These are phyloP conservation scores for Tipula lateralis DNA, from an alignment of 2,888 invertebrate genomes.

Conservation along the genomic window DNA sequence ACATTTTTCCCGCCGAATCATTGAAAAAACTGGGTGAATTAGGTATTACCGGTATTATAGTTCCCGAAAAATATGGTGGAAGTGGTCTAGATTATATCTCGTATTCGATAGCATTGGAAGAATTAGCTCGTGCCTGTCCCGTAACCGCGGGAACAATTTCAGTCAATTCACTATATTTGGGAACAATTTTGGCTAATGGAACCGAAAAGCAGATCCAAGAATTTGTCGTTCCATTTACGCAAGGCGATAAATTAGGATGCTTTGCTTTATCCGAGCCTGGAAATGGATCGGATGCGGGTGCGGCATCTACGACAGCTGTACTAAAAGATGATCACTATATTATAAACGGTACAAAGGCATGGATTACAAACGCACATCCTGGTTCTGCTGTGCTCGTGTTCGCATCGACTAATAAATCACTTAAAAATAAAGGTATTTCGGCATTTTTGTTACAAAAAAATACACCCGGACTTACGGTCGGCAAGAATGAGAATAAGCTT, in stretches of 20 bases:
- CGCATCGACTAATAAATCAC: slow-evolving; percentile 81
- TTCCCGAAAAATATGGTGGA: slow-evolving; percentile 80
- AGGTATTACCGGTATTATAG: slow-evolving; percentile 79
- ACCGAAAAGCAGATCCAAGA: slow-evolving; percentile 72
- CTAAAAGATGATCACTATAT: slow-evolving; percentile 64
- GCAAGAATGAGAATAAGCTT: slow-evolving; percentile 93
- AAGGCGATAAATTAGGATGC: slow-evolving; percentile 73
- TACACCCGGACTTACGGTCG: slow-evolving; percentile 71
- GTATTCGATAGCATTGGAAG: slow-evolving; percentile 91
- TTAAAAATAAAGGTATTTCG: slow-evolving; percentile 76
- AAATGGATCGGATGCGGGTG: slow-evolving; percentile 94
- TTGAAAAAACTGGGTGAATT: slow-evolving; percentile 89
- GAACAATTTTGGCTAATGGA: slow-evolving; percentile 75
- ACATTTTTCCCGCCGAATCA: slow-evolving; percentile 75
- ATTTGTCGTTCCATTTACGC: slow-evolving; percentile 69
- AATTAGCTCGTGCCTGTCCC: slow-evolving; percentile 88
- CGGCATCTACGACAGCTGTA: slow-evolving; percentile 82
- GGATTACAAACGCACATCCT: slow-evolving; percentile 93
- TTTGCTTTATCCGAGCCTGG: slow-evolving; percentile 93
- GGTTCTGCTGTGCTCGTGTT: slow-evolving; percentile 78
- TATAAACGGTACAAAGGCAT: slow-evolving; percentile 85
- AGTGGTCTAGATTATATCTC: slow-evolving; percentile 88
- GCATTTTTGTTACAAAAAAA: slow-evolving; percentile 85
- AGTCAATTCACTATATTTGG: slow-evolving; percentile 85
- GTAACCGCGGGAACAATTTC: slow-evolving; percentile 92